phyloP scores from a whole-genome alignment of 1,140 invertebrate genomes.

The Steinernema khuongi region DNA sequence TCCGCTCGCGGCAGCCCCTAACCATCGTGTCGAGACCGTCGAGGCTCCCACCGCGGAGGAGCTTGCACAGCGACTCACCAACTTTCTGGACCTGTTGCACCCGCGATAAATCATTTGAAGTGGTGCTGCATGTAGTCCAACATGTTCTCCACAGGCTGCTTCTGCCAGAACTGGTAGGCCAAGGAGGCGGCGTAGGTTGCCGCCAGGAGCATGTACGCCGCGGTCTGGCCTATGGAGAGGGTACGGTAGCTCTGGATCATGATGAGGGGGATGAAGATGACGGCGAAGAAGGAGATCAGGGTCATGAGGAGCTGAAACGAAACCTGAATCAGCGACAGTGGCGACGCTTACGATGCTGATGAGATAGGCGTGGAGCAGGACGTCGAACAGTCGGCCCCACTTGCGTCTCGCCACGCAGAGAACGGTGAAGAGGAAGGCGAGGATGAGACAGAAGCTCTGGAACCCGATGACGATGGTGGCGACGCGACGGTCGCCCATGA shows the following conservation, averaged over 20 bases:
- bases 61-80: neutral
- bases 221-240: neutral
- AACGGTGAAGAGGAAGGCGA: neutral
- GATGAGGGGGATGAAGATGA: neutral
- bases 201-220: neutral
- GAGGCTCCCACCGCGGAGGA: neutral
- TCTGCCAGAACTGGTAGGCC: neutral
- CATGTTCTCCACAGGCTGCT: neutral
- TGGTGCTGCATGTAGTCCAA: neutral
- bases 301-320: neutral
- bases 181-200: neutral
- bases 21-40: neutral
- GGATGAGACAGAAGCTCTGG: neutral
- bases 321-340: neutral
- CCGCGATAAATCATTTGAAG: neutral
- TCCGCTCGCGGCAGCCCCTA: neutral
- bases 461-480: constrained; percentile 1
- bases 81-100: neutral
- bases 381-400: neutral
- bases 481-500: neutral
- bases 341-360: neutral
- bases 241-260: neutral
- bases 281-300: neutral
- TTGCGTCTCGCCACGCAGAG: constrained; percentile 11
- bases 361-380: constrained; percentile 11